Evolutionary conservation across 1,140 invertebrate species (phyloP).

Genomic region (Acromyrmex echinatior): DNA sequence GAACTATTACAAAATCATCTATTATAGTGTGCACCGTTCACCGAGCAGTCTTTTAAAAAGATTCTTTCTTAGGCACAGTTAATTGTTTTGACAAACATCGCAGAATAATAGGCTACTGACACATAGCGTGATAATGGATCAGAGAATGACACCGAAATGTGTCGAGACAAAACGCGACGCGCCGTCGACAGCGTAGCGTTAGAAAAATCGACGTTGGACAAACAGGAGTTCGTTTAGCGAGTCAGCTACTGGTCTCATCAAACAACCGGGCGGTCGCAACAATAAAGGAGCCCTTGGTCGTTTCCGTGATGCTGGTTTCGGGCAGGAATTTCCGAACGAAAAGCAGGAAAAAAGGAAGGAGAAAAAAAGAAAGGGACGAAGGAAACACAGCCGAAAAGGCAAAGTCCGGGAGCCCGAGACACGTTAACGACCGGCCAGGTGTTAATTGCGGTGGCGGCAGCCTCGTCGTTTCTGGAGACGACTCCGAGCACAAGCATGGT

Average conservation of each 20-base stretch:
- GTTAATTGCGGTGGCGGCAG: slow-evolving; percentile 75
- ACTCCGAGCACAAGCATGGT: slow-evolving; percentile 68
- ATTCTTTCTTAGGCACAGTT: neutral
- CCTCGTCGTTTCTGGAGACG: slow-evolving; percentile 67
- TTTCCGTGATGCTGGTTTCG: slow-evolving; percentile 54
- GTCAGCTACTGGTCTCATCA: slow-evolving; percentile 74
- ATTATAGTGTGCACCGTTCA: neutral
- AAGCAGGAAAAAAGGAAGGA: neutral
- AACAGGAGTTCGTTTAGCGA: slow-evolving; percentile 75
- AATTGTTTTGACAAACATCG: slow-evolving; percentile 54
- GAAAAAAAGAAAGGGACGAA: slow-evolving; percentile 6
- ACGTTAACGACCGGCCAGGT: slow-evolving; percentile 74
- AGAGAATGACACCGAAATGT: slow-evolving; percentile 55
- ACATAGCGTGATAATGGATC: slow-evolving; percentile 61
- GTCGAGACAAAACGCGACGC: slow-evolving; percentile 35
- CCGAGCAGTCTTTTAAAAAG: neutral
- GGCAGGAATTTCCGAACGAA: slow-evolving; percentile 45
- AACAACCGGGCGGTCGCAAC: slow-evolving; percentile 62
- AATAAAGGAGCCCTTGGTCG: slow-evolving; percentile 48
- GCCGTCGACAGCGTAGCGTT: neutral
- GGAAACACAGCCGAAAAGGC: slow-evolving; percentile 60
- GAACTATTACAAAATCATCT: neutral
- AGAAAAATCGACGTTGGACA: slow-evolving; percentile 51
- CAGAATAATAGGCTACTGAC: slow-evolving; percentile 9
- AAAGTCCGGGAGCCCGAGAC: slow-evolving; percentile 75